Percentiles rank a stretch among this genome's conserved stretches.
Evolutionary conservation across 2,113 vertebrate genomes (phyloP).

Genomic region (Pluvianellus socialis): DNA sequence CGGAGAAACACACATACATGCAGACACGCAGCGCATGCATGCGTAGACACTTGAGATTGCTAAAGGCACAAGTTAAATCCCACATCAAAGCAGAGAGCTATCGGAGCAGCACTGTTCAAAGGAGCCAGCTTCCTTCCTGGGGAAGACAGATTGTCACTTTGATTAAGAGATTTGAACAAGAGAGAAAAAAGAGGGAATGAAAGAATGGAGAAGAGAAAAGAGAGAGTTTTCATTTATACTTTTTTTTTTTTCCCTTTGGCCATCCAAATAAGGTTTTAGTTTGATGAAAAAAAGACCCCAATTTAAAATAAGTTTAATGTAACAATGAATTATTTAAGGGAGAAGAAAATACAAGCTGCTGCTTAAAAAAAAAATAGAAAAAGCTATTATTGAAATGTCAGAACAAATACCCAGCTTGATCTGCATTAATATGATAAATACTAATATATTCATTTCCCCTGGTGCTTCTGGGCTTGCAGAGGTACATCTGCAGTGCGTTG

Average conservation of each 20-base stretch:
- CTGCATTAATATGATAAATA: conserved; percentile 64
- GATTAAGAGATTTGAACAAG: conserved; percentile 65
- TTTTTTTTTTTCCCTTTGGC: conserved; percentile 21
- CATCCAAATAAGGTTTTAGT: conserved; percentile 37
- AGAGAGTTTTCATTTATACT: conserved; percentile 12
- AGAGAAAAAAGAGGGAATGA: background rate
- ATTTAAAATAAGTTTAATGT: conserved; percentile 56
- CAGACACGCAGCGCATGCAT: background rate
- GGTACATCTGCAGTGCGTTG: conserved; percentile 19
- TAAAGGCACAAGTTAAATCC: conserved; percentile 65
- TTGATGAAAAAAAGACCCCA: background rate
- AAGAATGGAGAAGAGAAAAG: background rate
- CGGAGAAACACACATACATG: background rate
- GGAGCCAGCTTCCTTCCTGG: conserved; percentile 22
- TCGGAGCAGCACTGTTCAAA: conserved; percentile 52
- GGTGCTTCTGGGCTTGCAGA: conserved; percentile 52
- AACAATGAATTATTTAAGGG: conserved; percentile 62
- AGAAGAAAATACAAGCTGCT: conserved; percentile 42
- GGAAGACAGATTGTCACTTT: conserved; percentile 73
- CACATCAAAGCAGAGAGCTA: conserved; percentile 70
- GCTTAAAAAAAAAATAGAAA: conserved; percentile 7
- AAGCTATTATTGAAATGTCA: conserved; percentile 68
- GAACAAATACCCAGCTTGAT: conserved; percentile 61
- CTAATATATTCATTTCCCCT: conserved; percentile 60
- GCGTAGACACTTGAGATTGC: conserved; percentile 23